These are phyloP conservation scores for Drosophila albomicans DNA, from an alignment of 1,140 invertebrate species.

Conservation along the genomic window DNA sequence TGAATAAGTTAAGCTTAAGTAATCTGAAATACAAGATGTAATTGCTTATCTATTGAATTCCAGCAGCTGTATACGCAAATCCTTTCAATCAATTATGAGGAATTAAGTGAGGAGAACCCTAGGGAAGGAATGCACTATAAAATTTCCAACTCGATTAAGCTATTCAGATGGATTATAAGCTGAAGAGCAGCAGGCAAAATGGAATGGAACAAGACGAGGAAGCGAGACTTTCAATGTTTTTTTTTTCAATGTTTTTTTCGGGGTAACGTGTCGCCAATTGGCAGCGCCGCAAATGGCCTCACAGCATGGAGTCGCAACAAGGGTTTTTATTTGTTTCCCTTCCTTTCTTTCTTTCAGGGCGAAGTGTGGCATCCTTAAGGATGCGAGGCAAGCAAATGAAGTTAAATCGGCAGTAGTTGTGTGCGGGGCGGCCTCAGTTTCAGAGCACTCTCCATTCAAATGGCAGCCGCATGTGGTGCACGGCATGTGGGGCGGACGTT, in stretches of 20 bases:
- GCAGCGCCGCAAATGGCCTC: conserved; percentile 12
- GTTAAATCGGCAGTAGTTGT: conserved; percentile 3
- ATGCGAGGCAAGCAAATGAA: conserved; percentile 2
- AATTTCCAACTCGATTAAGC: conserved; percentile 1
- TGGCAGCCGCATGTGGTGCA: conserved; percentile 6
- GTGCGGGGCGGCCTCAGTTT: neutral
- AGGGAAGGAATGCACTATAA: neutral
- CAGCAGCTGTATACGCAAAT: conserved; percentile 14
- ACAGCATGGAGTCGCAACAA: conserved; percentile 9
- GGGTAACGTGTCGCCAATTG: conserved; percentile 6
- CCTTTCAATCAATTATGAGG: conserved; percentile 30
- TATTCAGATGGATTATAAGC: conserved; percentile 5
- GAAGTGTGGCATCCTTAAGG: neutral
- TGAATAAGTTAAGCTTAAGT: too few species aligned
- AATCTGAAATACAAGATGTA: neutral
- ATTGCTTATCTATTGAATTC: conserved; percentile 5
- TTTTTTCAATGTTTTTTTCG: too few species aligned
- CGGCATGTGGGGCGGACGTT: neutral
- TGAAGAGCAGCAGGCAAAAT: neutral
- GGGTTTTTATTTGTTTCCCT: too few species aligned
- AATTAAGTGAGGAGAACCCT: conserved; percentile 7
- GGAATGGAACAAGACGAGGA: neutral
- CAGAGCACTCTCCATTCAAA: neutral
- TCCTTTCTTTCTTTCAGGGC: too few species aligned
- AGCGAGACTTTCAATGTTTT: too few species aligned